These are phyloP conservation scores for Melitaea athalia DNA, from an alignment of 2,888 invertebrate genomes.

Conservation along the genomic window DNA sequence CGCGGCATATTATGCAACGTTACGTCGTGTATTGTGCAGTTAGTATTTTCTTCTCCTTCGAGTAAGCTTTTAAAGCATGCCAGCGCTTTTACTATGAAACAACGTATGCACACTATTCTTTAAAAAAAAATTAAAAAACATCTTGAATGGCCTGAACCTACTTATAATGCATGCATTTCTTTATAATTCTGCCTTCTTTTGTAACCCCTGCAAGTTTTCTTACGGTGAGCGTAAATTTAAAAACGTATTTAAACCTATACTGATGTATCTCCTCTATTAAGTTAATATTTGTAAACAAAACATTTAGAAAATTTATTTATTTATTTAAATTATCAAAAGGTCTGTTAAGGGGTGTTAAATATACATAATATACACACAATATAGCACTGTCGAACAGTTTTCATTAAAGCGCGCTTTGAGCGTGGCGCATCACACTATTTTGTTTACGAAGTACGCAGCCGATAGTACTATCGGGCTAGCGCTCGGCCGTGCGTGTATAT, in stretches of 20 bases:
- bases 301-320: too few relatives aligned
- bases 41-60: constrained; percentile 68
- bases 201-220: neutral
- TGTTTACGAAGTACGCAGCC: constrained; percentile 28
- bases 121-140: constrained; percentile 28
- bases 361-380: constrained; percentile 8
- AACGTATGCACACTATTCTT: constrained; percentile 41
- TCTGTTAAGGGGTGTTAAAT: constrained; percentile 1
- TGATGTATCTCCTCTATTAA: too few relatives aligned
- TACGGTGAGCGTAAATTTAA: neutral
- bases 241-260: neutral
- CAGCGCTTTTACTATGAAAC: constrained; percentile 45
- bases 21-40: constrained; percentile 73
- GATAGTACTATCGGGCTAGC: neutral
- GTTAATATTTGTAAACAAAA: too few relatives aligned
- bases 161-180: constrained; percentile 20
- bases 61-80: constrained; percentile 60
- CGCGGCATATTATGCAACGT: constrained; percentile 80
- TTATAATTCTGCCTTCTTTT: constrained; percentile 18
- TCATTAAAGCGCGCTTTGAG: constrained; percentile 21
- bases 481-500: constrained; percentile 3
- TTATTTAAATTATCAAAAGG: neutral
- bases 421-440: constrained; percentile 22
- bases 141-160: constrained; percentile 19
- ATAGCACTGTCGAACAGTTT: constrained; percentile 13